A percentile compares a stretch with the other conserved stretches of the same genome.
Conservation (phyloP, 2,797 vertebrate species). For the Neosalanx taihuensis region DNA sequence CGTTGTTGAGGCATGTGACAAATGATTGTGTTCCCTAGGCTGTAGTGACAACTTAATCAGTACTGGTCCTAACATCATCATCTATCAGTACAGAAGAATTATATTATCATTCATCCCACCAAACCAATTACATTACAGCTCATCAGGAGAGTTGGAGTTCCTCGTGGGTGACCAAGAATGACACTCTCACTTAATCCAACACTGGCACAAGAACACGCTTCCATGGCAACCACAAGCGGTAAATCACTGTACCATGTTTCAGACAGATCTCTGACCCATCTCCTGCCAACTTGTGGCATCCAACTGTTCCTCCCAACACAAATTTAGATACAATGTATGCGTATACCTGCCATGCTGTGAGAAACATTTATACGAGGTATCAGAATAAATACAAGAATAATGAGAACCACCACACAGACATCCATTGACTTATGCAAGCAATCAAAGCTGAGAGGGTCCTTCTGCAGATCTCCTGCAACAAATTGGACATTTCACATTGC, state of each 20-base stretch:
- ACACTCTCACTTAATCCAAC: background rate
- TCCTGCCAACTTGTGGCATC: background rate
- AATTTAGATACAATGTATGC: background rate
- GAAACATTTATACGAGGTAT: too few relatives aligned
- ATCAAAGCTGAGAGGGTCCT: background rate
- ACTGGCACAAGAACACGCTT: background rate
- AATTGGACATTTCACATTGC: background rate
- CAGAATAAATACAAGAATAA: too few relatives aligned
- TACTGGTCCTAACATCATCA: conserved; percentile 24
- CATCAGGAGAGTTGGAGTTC: conserved; percentile 17
- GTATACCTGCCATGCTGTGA: too few relatives aligned
- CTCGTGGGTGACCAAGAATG: conserved; percentile 13
- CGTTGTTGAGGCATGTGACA: conserved; percentile 20
- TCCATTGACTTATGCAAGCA: background rate
- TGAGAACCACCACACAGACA: background rate
- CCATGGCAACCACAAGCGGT: conserved; percentile 6
- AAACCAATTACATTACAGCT: conserved; percentile 33
- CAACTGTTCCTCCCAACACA: background rate
- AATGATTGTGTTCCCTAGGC: conserved; percentile 28
- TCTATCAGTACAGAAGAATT: conserved; percentile 31
- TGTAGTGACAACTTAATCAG: conserved; percentile 45
- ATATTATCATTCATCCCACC: conserved; percentile 34
- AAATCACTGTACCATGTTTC: background rate
- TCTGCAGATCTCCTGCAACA: background rate
- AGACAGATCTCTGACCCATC: background rate